Evolutionary conservation across 2,113 vertebrate genomes (phyloP).

Genomic region (Heptranchias perlo): DNA sequence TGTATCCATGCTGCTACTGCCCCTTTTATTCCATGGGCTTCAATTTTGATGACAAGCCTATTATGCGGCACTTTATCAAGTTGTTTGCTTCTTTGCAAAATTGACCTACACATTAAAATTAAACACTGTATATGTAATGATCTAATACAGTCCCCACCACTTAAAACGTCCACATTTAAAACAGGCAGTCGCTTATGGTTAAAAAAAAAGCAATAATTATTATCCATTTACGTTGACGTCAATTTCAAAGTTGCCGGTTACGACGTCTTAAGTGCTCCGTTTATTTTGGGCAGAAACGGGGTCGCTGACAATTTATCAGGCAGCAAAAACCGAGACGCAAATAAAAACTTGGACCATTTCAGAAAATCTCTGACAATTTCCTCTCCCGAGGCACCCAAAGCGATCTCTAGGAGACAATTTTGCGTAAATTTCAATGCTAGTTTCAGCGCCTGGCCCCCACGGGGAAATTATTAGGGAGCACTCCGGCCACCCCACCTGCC

Average conservation of each 20-base stretch:
- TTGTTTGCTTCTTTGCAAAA: neutral
- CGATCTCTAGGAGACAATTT: neutral
- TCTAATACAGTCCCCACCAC: neutral
- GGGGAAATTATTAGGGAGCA: neutral
- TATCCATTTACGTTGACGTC: neutral
- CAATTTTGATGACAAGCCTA: too few relatives aligned
- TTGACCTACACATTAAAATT: neutral
- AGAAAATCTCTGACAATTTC: neutral
- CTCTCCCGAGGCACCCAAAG: neutral
- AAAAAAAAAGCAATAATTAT: too few relatives aligned
- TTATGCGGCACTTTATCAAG: too few relatives aligned
- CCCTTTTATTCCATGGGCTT: too few relatives aligned
- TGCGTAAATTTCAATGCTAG: neutral
- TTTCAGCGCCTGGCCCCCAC: too few relatives aligned
- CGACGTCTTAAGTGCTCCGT: neutral
- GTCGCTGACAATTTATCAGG: neutral
- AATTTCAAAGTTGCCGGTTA: neutral
- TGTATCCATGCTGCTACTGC: too few relatives aligned
- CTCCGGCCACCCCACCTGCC: too few relatives aligned
- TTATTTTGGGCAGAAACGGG: neutral
- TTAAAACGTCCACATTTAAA: neutral
- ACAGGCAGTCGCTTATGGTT: neutral
- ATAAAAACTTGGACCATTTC: neutral
- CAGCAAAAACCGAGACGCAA: neutral
- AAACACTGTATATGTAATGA: neutral